A percentile compares a stretch with the other conserved stretches of the same genome.
Conservation (phyloP, 1,140 invertebrate species). For the Anoplolepis gracilipes region DNA sequence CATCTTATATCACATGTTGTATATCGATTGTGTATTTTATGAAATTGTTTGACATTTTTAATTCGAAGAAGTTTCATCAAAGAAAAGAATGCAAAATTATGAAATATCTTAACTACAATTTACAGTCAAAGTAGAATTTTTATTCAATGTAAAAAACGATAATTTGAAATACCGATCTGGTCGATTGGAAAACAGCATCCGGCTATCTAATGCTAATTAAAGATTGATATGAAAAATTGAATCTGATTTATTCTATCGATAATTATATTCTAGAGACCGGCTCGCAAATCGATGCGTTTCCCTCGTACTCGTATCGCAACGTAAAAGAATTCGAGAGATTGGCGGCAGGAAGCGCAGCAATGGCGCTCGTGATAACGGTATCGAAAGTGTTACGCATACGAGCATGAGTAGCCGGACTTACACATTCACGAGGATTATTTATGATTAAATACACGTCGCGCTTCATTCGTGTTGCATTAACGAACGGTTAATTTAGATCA, state of each 20-base stretch:
- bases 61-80: background rate
- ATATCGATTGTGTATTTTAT: background rate
- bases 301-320: conserved; percentile 43
- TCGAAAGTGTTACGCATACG: conserved; percentile 74
- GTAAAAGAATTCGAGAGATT: conserved; percentile 44
- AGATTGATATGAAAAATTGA: conserved; percentile 31
- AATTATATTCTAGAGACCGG: conserved; percentile 63
- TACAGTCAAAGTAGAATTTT: background rate
- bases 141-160: background rate
- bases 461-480: conserved; percentile 1
- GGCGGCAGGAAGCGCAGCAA: conserved; percentile 70
- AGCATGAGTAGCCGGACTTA: conserved; percentile 30
- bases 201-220: conserved; percentile 61
- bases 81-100: background rate
- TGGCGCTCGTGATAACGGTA: conserved; percentile 74
- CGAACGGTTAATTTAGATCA: background rate
- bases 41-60: background rate
- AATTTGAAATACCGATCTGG: conserved; percentile 39
- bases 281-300: conserved; percentile 40
- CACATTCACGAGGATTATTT: conserved; percentile 59
- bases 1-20: background rate
- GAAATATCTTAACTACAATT: background rate
- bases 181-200: conserved; percentile 38
- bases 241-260: conserved; percentile 37
- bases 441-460: conserved; percentile 51